Conservation (phyloP, 2,113 vertebrate genomes). For the Hiodon alosoides region DNA sequence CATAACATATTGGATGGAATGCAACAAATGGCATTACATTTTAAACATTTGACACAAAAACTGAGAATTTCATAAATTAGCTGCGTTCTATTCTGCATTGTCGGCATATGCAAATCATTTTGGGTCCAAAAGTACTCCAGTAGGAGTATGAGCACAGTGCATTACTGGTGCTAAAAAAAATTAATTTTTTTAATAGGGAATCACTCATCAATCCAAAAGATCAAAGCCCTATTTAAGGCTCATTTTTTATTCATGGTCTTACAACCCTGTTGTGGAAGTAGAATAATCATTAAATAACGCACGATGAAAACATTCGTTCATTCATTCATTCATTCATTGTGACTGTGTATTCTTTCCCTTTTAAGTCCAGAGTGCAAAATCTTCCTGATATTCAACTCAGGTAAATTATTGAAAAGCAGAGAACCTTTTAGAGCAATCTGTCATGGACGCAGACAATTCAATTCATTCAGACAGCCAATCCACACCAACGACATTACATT, state of each 20-base stretch:
- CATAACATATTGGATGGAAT: not conserved
- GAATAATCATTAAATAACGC: not conserved
- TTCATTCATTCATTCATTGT: not conserved
- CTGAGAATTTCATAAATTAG: not conserved
- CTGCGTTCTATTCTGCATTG: too few species aligned
- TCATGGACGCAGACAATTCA: too few species aligned
- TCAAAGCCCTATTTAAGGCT: conserved; percentile 13
- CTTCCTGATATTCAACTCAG: not conserved
- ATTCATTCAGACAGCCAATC: too few species aligned
- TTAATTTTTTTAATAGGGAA: not conserved
- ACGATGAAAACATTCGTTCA: not conserved
- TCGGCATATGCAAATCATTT: too few species aligned
- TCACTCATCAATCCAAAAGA: not conserved
- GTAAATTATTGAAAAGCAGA: too few species aligned
- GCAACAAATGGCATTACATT: not conserved
- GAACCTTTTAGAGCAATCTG: too few species aligned
- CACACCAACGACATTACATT: too few species aligned
- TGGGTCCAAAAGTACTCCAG: too few species aligned
- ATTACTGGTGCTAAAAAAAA: too few species aligned
- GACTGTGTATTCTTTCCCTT: not conserved
- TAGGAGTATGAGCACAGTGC: too few species aligned
- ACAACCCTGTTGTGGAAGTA: not conserved
- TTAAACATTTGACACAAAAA: not conserved
- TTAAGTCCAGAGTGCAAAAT: not conserved
- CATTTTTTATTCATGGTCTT: conserved; percentile 12